A percentile compares a stretch with the other conserved stretches of the same genome.
These are phyloP conservation scores for Apus apus DNA, from an alignment of 2,113 vertebrate genomes.

Conservation along the genomic window DNA sequence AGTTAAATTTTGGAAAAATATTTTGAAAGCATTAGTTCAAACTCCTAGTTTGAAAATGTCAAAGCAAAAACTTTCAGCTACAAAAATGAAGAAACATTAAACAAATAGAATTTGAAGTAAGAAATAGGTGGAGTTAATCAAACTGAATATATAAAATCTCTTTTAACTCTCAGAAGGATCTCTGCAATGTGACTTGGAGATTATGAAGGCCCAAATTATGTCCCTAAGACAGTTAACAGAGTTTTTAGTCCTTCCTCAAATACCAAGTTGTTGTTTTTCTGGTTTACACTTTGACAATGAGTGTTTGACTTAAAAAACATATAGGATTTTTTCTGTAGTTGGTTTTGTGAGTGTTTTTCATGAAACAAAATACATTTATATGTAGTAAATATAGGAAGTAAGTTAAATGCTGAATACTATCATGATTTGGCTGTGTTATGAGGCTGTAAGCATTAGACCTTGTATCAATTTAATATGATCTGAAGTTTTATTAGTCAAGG, in stretches of 20 bases:
- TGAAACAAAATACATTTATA: not conserved
- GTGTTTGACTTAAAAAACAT: not conserved
- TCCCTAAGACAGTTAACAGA: not conserved
- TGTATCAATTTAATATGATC: not conserved
- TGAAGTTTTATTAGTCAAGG: not conserved
- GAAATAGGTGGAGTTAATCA: not conserved
- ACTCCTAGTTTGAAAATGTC: not conserved
- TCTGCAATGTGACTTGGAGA: not conserved
- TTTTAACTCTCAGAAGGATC: not conserved
- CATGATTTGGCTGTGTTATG: not conserved
- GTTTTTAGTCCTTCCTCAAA: not conserved
- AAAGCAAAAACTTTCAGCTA: not conserved
- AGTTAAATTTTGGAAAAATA: not conserved
- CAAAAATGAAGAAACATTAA: not conserved
- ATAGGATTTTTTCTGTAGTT: not conserved
- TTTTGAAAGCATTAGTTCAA: not conserved
- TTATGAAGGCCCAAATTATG: not conserved
- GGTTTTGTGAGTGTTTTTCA: not conserved
- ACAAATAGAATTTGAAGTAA: not conserved
- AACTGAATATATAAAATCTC: not conserved
- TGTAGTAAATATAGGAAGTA: not conserved
- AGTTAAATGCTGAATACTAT: not conserved
- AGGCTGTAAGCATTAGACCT: not conserved
- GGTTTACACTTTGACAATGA: not conserved
- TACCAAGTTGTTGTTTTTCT: not conserved